These are phyloP conservation scores for Drosophila malerkotliana DNA, from an alignment of 1,140 invertebrate species.

Conservation along the genomic window DNA sequence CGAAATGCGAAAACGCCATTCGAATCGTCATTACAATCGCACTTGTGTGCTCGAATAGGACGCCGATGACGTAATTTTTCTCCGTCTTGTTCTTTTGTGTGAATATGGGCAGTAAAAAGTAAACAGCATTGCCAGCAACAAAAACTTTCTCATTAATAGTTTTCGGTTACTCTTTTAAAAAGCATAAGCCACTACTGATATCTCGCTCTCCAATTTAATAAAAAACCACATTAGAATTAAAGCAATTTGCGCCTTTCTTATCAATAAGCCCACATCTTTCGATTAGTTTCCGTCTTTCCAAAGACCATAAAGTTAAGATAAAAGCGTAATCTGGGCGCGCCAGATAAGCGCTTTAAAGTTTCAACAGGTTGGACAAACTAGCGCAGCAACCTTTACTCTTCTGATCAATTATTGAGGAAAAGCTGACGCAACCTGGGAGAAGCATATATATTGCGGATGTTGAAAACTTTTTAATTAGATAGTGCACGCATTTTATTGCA, in stretches of 20 bases:
- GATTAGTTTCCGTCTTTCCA: slow-evolving; percentile 56
- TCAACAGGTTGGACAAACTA: slow-evolving; percentile 63
- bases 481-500: slow-evolving; percentile 12
- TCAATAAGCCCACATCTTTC: slow-evolving; percentile 66
- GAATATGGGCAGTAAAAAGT: slow-evolving; percentile 43
- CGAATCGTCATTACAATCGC: slow-evolving; percentile 32
- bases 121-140: slow-evolving; percentile 50
- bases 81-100: slow-evolving; percentile 38
- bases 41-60: slow-evolving; percentile 55
- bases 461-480: slow-evolving; percentile 23
- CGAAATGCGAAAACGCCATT: slow-evolving; percentile 43
- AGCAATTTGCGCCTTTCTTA: slow-evolving; percentile 66
- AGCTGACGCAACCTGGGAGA: neutral
- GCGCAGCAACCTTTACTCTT: neutral
- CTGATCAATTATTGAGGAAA: slow-evolving; percentile 10
- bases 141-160: slow-evolving; percentile 22
- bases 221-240: slow-evolving; percentile 72
- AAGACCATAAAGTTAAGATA: slow-evolving; percentile 65
- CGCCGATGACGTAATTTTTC: slow-evolving; percentile 77
- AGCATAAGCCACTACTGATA: slow-evolving; percentile 32
- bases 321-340: slow-evolving; percentile 61
- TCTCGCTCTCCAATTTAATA: slow-evolving; percentile 49
- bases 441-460: neutral
- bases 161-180: slow-evolving; percentile 57
- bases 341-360: slow-evolving; percentile 64